Evolutionary conservation across 2,113 vertebrate genomes (phyloP), one percentile per base, ranked within the genome.

Genomic region (Corythornis vintsioides): DNA sequence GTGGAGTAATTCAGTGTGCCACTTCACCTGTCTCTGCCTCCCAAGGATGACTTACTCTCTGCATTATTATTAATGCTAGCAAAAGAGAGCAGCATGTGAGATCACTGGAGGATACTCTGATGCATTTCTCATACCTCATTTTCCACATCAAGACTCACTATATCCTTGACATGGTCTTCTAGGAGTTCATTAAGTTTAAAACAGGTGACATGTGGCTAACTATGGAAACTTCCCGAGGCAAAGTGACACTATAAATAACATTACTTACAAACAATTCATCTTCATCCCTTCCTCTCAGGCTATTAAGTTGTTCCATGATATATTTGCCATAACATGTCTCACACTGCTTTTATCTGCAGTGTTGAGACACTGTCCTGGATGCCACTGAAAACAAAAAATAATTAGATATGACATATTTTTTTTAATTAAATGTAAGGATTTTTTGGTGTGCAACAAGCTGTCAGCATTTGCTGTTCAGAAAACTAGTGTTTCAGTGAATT

Each of bases 231-330:
- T 89, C 60, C 56, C 1, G 3, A 80, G 78, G 71, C 71, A 77
- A 88, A 90, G 80, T 53, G 42, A 75, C 71, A n/a, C 83, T 67
- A n/a, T 93, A 92, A 95, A 89, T 93, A 94, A 90, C 89, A 87
- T 90, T 82, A 81, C 86, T 89, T 82, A 75, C 69, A 86, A 89
- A 45, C 74, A 76, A 90, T 86, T 89, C 15, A 59, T 92, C 63
- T 89, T 79, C 35, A 94, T 81, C 64, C 47, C 10, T 76, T 89
- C 38, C 38, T 89, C 83, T 72, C 6, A 1, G 55, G 63, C 33
- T 76, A 59, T 66, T 92, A 66, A 92, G 67, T 86, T 87, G 21
- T 87, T 86, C 66, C 55, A 7, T 85, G 74, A 40, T 4, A 11
- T 55, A 61, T n/a, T 79, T 78, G 26, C 25, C 63, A 9, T 26